Percentiles rank a stretch among this genome's conserved stretches.
Conservation (phyloP, 2,113 vertebrate species). For the Pampusana beccarii region DNA sequence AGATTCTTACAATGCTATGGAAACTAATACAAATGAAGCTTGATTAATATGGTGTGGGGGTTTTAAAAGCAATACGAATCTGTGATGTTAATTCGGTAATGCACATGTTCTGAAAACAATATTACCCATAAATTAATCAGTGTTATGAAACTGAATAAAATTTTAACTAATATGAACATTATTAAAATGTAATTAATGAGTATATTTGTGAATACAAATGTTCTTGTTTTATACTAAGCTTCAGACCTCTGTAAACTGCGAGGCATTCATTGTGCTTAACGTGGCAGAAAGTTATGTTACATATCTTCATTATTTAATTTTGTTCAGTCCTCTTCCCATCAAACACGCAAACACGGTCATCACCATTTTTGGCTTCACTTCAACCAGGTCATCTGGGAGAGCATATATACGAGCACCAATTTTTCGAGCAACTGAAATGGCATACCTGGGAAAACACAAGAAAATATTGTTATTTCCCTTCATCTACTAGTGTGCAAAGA, state of each 20-base stretch:
- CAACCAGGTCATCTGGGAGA: conserved; percentile 89
- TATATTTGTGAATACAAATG: conserved; percentile 59
- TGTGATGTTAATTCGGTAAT: conserved; percentile 33
- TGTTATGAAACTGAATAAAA: conserved; percentile 43
- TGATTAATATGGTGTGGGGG: not conserved
- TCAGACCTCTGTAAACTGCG: conserved; percentile 74
- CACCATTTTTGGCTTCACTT: conserved; percentile 99
- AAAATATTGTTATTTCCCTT: not conserved
- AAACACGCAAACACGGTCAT: conserved; percentile 96
- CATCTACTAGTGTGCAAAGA: not conserved
- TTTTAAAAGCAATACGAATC: conserved; percentile 41
- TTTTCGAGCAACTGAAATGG: conserved; percentile 94
- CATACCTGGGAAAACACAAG: conserved; percentile 83
- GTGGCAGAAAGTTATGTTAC: conserved; percentile 64
- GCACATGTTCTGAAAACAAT: not conserved
- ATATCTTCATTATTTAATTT: conserved; percentile 73
- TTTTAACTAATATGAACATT: conserved; percentile 49
- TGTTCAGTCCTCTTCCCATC: conserved; percentile 91
- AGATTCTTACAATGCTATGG: conserved; percentile 10
- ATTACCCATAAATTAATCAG: conserved; percentile 45
- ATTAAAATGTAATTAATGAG: conserved; percentile 52
- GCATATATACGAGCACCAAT: conserved; percentile 95
- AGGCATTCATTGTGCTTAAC: conserved; percentile 69
- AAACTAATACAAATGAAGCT: conserved; percentile 47
- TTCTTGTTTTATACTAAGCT: conserved; percentile 54